phyloP scores from a whole-genome alignment of 1,140 invertebrate species.

The Ceratina japonica region DNA sequence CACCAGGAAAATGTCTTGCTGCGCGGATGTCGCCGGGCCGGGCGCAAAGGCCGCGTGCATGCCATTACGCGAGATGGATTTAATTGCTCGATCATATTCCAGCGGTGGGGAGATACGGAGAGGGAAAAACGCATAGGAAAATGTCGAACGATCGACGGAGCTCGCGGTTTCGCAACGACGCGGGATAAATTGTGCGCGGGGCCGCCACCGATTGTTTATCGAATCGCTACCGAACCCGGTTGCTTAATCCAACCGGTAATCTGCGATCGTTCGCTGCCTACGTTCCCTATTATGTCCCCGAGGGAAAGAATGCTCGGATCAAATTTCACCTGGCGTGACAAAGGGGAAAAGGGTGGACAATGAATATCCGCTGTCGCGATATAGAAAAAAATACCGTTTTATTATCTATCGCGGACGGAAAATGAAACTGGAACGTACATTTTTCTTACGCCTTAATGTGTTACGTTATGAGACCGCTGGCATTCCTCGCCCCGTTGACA shows the following conservation, averaged over 20 bases:
- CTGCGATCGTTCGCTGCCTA: conserved; percentile 37
- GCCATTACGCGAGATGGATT: conserved; percentile 49
- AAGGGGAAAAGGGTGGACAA: conserved; percentile 10
- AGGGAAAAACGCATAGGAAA: conserved; percentile 19
- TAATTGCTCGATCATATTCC: conserved; percentile 52
- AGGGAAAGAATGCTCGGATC: conserved; percentile 26
- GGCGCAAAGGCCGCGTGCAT: conserved; percentile 47
- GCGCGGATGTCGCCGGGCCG: conserved; percentile 27
- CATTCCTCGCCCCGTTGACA: too few species aligned
- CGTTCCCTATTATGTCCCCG: conserved; percentile 42
- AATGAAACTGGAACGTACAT: background rate
- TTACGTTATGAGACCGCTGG: too few species aligned
- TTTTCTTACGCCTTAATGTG: background rate
- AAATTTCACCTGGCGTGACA: conserved; percentile 26
- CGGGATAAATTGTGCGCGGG: conserved; percentile 31
- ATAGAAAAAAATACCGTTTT: background rate
- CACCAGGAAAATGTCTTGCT: conserved; percentile 34
- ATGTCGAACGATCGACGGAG: conserved; percentile 44
- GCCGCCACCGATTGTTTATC: conserved; percentile 47
- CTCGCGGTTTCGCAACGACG: conserved; percentile 21
- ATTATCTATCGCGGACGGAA: background rate
- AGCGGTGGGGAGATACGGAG: too few species aligned
- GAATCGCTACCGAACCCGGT: conserved; percentile 41
- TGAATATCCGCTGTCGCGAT: background rate
- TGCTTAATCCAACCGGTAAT: conserved; percentile 43